Evolutionary conservation across 2,113 vertebrate species (phyloP), one percentile per base, ranked within the genome.

Genomic region (Trichechus manatus): DNA sequence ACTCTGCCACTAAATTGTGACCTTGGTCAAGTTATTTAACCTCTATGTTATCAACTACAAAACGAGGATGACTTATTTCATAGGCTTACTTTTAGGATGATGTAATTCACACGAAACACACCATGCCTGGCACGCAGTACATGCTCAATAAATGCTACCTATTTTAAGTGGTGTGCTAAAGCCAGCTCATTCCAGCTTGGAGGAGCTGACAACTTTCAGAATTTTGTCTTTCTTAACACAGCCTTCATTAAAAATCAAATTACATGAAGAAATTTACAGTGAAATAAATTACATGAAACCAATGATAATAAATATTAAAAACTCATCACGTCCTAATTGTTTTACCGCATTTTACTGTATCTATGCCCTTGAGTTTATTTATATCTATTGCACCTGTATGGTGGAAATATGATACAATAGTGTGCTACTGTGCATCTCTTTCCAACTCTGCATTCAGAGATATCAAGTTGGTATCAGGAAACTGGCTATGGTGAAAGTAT

Each of bases 181-280:
- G 61, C 25, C 36, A 83, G 44, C 44, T 87, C n/a, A 53, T 36
- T 61, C 82, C 13, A 36, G 56, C n/a, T 56, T 86, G 36, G 92
- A 31, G 70, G 9, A 64, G 19, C 11, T 53, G 33, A 80, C 0
- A 81, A 81, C 79, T 81, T 83, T 81, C 47, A 94, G 27, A 92
- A 88, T 63, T 47, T 4, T 91, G 44, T 66, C 42, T 47, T 86
- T 13, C 87, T 80, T 85, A 86, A 77, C 25, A 59, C 3, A 91
- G 27, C 7, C 42, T 59, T 59, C 22, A 36, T 63, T 93, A 80
- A 94, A 92, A 94, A 53, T 74, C 33, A 93, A 94, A 92, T 23
- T 81, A 72, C 14, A 72, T 68, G 42, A 3, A 72, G 31, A 75
- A 61, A 84, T 11, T 74, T 74, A 94, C 33, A 66, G 72, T 87